Evolutionary conservation across 37 sponge, comb jelly and placozoan genomes (phyloP).

Genomic region (Ephydatia muelleri): DNA sequence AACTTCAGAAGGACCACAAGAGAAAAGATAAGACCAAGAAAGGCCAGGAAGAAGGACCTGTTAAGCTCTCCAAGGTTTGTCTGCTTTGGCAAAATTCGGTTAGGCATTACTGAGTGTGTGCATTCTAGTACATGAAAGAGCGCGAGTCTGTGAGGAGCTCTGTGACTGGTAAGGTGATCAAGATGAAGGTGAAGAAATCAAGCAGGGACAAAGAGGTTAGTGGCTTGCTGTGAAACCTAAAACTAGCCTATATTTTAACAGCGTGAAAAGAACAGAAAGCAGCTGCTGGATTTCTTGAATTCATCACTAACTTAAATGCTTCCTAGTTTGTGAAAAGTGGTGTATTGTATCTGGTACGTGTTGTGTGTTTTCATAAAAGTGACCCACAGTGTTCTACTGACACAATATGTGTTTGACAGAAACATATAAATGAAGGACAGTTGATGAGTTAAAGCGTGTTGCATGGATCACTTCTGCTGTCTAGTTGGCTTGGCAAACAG

Average conservation of each 20-base stretch:
- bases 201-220: slow-evolving; percentile 50
- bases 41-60: slow-evolving; percentile 18
- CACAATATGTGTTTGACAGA: neutral
- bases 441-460: neutral
- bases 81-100: neutral
- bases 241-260: slow-evolving; percentile 3
- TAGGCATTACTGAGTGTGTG: neutral
- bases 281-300: slow-evolving; percentile 59
- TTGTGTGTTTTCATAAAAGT: neutral
- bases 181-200: slow-evolving; percentile 67
- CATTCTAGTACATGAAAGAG: slow-evolving; percentile 37
- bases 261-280: slow-evolving; percentile 62
- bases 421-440: neutral
- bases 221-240: neutral
- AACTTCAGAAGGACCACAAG: slow-evolving; percentile 25
- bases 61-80: slow-evolving; percentile 32
- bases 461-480: slow-evolving; percentile 6
- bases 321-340: neutral
- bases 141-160: slow-evolving; percentile 35
- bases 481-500: slow-evolving; percentile 66
- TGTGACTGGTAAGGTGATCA: slow-evolving; percentile 48
- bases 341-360: neutral
- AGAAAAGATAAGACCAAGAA: slow-evolving; percentile 5
- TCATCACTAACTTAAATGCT: neutral
- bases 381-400: neutral